Percentiles rank a stretch among this genome's conserved stretches.
These are phyloP conservation scores for Cartodere bifasciata DNA, from an alignment of 2,888 invertebrate genomes.

Conservation along the genomic window DNA sequence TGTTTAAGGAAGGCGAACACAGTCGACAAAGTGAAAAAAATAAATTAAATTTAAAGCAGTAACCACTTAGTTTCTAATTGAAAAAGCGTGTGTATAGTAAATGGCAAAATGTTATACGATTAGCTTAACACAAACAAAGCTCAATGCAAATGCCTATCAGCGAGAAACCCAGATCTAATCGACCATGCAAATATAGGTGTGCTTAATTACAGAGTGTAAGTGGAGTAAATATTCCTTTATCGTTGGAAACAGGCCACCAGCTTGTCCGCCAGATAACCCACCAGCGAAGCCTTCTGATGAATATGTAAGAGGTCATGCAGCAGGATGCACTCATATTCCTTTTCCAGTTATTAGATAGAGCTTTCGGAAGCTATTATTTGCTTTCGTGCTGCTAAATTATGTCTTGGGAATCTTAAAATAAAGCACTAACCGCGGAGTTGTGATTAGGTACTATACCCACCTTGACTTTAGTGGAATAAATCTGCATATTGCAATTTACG, in stretches of 20 bases:
- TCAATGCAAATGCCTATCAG: slow-evolving; percentile 32
- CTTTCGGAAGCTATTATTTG: too few species aligned
- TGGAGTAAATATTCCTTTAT: slow-evolving; percentile 37
- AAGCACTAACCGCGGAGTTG: too few species aligned
- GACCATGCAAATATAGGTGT: slow-evolving; percentile 36
- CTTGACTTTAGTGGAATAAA: too few species aligned
- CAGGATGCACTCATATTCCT: slow-evolving; percentile 22
- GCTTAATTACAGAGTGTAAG: slow-evolving; percentile 36
- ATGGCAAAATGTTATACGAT: slow-evolving; percentile 26
- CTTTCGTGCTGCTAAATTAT: neutral
- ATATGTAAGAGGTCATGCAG: slow-evolving; percentile 31
- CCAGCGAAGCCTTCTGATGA: too few species aligned
- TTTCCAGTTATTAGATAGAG: slow-evolving; percentile 25
- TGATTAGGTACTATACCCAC: too few species aligned
- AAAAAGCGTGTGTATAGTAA: slow-evolving; percentile 15
- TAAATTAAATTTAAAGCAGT: slow-evolving; percentile 1
- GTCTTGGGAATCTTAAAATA: too few species aligned
- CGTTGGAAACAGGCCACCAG: slow-evolving; percentile 30
- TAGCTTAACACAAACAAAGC: slow-evolving; percentile 32
- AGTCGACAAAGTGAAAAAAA: neutral
- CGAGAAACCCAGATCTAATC: slow-evolving; percentile 31
- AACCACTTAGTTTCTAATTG: too few species aligned
- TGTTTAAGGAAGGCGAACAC: too few species aligned
- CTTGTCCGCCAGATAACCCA: slow-evolving; percentile 33
- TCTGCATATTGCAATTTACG: too few species aligned